These are phyloP conservation scores for Varroa destructor DNA, from an alignment of 1,140 invertebrate species.

Conservation along the genomic window DNA sequence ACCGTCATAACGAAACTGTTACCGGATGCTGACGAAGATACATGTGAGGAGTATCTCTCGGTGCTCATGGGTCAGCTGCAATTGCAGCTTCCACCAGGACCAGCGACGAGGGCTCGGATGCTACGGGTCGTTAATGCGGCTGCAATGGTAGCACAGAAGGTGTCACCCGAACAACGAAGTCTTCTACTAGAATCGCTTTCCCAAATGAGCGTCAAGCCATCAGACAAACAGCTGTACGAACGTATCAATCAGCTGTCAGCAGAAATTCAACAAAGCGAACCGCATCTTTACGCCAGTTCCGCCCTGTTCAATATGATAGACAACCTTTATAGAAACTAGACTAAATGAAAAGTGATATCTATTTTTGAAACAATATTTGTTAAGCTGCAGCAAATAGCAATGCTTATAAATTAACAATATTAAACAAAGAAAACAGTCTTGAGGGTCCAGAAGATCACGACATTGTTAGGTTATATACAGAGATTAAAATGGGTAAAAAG, in stretches of 20 bases:
- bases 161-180: constrained; percentile 21
- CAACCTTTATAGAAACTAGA: constrained; percentile 10
- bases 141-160: constrained; percentile 19
- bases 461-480: no score
- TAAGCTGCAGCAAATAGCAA: no score
- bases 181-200: constrained; percentile 7
- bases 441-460: no score
- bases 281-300: background rate
- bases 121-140: constrained; percentile 10
- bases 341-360: no score
- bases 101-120: background rate
- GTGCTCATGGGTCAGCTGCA: constrained; percentile 26
- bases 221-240: background rate
- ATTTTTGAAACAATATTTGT: no score
- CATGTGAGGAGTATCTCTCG: constrained; percentile 7
- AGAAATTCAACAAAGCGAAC: constrained; percentile 24
- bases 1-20: background rate
- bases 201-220: constrained; percentile 16
- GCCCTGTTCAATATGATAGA: constrained; percentile 18
- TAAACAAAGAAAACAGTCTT: no score
- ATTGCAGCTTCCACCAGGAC: background rate
- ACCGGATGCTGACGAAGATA: constrained; percentile 11
- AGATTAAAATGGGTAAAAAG: no score
- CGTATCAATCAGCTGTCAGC: constrained; percentile 24
- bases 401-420: no score